Conservation (phyloP, 2,888 invertebrate species). For the Tholera decimalis region DNA sequence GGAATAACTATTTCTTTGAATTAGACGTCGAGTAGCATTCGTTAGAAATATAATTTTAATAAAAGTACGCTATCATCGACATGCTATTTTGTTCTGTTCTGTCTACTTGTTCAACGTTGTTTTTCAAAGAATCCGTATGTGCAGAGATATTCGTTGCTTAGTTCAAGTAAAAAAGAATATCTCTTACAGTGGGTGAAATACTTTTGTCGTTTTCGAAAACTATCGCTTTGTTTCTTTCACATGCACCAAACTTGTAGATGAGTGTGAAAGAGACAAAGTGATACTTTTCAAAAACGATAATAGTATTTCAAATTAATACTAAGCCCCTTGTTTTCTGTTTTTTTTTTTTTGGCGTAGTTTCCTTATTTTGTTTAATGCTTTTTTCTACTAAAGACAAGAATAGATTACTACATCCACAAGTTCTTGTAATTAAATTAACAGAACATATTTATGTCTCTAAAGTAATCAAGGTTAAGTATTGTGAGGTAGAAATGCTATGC, state of each 20-base stretch:
- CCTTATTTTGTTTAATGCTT: background rate
- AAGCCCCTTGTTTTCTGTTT: too few relatives aligned
- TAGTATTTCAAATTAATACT: too few relatives aligned
- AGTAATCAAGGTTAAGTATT: background rate
- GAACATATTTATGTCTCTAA: background rate
- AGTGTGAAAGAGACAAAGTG: too few relatives aligned
- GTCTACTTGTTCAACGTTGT: background rate
- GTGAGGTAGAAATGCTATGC: background rate
- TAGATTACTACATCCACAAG: background rate
- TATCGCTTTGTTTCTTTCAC: too few relatives aligned
- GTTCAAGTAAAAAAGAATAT: background rate
- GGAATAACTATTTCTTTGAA: conserved; percentile 34
- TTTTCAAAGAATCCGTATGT: background rate
- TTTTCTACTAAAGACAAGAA: background rate
- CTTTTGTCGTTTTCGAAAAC: too few relatives aligned
- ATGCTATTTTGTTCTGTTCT: background rate
- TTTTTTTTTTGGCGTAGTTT: background rate
- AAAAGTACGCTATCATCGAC: conserved; percentile 3
- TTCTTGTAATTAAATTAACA: background rate
- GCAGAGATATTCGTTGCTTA: background rate
- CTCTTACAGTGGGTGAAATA: background rate
- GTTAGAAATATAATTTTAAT: conserved; percentile 23
- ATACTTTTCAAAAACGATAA: too few relatives aligned
- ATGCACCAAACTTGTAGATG: too few relatives aligned
- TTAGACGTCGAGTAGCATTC: conserved; percentile 6